Evolutionary conservation across 2,797 vertebrate species (phyloP), one percentile per base, ranked within the genome.

Genomic region (Orientallactaga sibirica): DNA sequence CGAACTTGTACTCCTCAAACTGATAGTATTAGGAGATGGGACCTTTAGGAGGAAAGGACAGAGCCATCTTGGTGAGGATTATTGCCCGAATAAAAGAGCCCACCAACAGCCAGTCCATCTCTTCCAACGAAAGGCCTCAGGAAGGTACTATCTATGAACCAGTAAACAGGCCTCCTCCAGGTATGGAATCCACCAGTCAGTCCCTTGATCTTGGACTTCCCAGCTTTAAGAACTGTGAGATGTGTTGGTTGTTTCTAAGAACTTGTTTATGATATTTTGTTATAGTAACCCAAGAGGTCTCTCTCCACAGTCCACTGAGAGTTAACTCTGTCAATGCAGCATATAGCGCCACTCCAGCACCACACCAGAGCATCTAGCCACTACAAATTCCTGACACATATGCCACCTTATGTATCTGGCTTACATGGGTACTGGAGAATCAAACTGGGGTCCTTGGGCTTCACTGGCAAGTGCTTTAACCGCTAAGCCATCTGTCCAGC

Each of bases 301-400:
- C 3, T 67, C 5, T 52, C 33, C 25, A 48, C 2, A 0, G 14
- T 16, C 1, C 7, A 4, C 6, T 2, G 1, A 24, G 20, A 43
- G 27, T 67, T 62, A 10, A 33, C n/a, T 6, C 0, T 29, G 52
- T 20, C 3, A 10, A 67, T 22, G 2, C 5, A 73, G 1, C 7
- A 1, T 5, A 3, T 0, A 18, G 83, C 0, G 1, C 7, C 9
- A 18, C 14, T 8, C 7, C 16, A 15, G n/a, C 14, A 15, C 4
- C 2, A 0, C 29, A 12, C 22, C 48, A 48, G 8, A 48, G 48
- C 48, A 1, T 48, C 48, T 48, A 48, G 48, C 48, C 48, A 48
- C 48, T 48, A 48, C 48, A 48, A 48, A 48, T 48, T 48, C 5
- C 48, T 48, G 48, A 48, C 10, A 10, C 48, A 48, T 48, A 48